Conservation (phyloP, 2,888 invertebrate species). For the Coenonympha arcania region DNA sequence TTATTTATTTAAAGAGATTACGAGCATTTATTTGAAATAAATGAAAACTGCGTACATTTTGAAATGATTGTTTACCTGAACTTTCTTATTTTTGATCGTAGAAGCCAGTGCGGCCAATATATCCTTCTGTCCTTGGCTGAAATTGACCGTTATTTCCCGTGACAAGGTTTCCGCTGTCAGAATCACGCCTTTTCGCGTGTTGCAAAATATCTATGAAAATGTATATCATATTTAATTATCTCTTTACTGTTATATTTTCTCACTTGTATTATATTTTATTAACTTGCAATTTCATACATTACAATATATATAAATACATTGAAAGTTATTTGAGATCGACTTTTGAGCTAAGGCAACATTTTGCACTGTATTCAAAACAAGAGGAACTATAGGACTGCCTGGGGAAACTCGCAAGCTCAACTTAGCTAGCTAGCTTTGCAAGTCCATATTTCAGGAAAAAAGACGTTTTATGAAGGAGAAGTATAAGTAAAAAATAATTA, state of each 20-base stretch:
- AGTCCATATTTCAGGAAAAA: no score
- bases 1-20: no score
- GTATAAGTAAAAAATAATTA: conserved; percentile 69
- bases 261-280: no score
- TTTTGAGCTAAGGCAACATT: neutral
- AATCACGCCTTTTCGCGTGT: conserved; percentile 81
- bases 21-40: no score
- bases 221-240: no score
- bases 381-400: neutral
- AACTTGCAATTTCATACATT: no score
- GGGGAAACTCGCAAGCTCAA: neutral
- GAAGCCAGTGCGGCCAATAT: conserved; percentile 66
- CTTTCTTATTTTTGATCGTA: conserved; percentile 60
- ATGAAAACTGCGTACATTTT: no score
- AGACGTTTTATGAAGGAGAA: no score
- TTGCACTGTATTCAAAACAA: neutral
- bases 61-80: conserved; percentile 48
- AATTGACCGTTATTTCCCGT: conserved; percentile 73
- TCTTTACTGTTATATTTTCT: no score
- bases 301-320: conserved; percentile 76
- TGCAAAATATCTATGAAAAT: conserved; percentile 79
- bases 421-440: neutral
- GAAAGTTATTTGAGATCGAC: neutral
- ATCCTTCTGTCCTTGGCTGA: conserved; percentile 69
- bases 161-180: conserved; percentile 79